Percentiles rank a stretch among this genome's conserved stretches.
Evolutionary conservation across 2,797 vertebrate genomes (phyloP).

Genomic region (Poeciliopsis turneri): DNA sequence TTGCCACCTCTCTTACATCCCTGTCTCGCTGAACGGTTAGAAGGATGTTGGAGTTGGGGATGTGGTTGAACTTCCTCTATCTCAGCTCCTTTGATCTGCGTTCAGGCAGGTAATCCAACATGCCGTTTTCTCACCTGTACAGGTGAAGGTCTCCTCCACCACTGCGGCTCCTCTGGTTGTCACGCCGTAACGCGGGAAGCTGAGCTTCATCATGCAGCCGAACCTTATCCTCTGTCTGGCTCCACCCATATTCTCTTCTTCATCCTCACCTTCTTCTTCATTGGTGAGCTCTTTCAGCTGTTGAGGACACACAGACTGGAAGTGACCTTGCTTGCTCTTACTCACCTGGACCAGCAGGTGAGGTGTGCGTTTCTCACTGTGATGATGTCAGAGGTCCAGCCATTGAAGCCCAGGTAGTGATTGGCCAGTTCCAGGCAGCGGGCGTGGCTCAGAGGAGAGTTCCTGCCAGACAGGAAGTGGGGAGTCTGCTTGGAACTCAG

Average conservation of each 20-base stretch:
- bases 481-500: slow-evolving; percentile 78
- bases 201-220: slow-evolving; percentile 84
- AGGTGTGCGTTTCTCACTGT: slow-evolving; percentile 70
- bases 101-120: not conserved
- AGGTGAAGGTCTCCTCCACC: slow-evolving; percentile 65
- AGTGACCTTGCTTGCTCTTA: not conserved
- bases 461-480: slow-evolving; percentile 50
- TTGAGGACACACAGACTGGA: slow-evolving; percentile 17
- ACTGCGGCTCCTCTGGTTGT: slow-evolving; percentile 78
- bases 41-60: no score
- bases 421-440: slow-evolving; percentile 87
- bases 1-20: no score
- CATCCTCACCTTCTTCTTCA: slow-evolving; percentile 30
- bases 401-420: slow-evolving; percentile 86
- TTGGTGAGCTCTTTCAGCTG: slow-evolving; percentile 83
- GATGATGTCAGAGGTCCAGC: slow-evolving; percentile 86
- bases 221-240: slow-evolving; percentile 67
- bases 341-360: not conserved
- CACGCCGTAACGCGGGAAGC: slow-evolving; percentile 70
- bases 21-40: no score
- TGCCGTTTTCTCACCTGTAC: slow-evolving; percentile 39
- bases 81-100: no score
- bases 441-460: slow-evolving; percentile 74
- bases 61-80: no score
- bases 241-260: slow-evolving; percentile 26